Base-by-base conservation (phyloP, 2,888 invertebrate genomes). In the Drosophila peninsularis region DNA sequence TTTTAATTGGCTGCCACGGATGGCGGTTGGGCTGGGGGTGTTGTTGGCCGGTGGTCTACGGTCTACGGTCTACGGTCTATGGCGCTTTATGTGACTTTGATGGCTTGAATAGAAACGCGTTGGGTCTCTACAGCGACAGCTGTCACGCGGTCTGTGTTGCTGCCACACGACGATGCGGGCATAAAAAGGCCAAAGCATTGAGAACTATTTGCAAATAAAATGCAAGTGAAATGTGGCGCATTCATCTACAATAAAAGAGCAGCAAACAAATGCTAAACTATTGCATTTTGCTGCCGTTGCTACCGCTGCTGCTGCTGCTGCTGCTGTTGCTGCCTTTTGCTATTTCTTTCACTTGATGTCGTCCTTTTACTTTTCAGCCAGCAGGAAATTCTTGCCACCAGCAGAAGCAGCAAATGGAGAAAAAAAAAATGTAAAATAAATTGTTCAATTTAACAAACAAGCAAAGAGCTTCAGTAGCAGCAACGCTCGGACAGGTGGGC, bases 151-250 rank as follows among this genome's bases (percentile, higher is more conserved):
- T 21, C 47, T 27, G 6, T 13, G 11, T 3, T 39, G 37, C 36
- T 60, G 50, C 37, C 37, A 47, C 39, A 17, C 36, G 49, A 53
- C 37, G 42, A 50, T 55, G 64, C 57, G 52, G 64, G 44, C 62
- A 72, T 58, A 36, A 73, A 72, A 62, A 44, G 70, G 47, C 49
- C 50, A 70, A 62, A 56, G 62, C 76, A 62, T 54, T 57, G 57
- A 54, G 62, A 78, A 75, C 72, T 73, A 75, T 75, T 81, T 75
- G 84, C 78, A 78, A 78, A 86, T 86, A 83, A 82, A 82, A 82
- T 84, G 76, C 79, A 79, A 84, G 74, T 87, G 85, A 84, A 87
- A 87, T 84, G 82, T 79, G 85, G 79, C 79, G 82, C 85, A 83
- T 77, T 87, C 85, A 79, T 45, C 60, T 82, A 80, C 85, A 79